Evolutionary conservation across 2,888 invertebrate genomes (phyloP), one percentile per base, ranked within the genome.

Genomic region (Callimorpha dominula): DNA sequence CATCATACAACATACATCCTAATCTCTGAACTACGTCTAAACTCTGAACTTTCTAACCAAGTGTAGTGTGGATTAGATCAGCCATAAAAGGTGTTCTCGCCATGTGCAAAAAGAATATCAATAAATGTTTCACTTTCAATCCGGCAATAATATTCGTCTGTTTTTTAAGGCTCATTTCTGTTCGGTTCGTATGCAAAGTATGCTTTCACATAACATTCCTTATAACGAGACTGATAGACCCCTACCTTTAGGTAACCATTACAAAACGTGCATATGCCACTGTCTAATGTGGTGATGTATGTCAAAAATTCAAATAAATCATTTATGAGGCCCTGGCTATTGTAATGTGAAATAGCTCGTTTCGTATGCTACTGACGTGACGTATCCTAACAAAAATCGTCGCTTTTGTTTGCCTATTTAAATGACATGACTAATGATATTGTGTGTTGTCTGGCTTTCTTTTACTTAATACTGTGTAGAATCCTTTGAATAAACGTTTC

Each of bases 221-320:
- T 31, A 31, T 31, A 31, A 31, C 31, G 31, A 31, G 31, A 31
- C 31, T 31, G 31, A 31, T 31, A 31, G 31, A 31, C 31, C 31
- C 2, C 20, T 40, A 62, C n/a, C 11, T 57, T 57, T 17, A 40
- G 4, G n/a, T n/a, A 12, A 43, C 40, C 31, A 46, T 68, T 17
- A 40, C 68, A 68, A 60, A 49, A 62, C 60, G 17, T 31, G 43
- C 43, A 68, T 43, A 5, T 46, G 57, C 50, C 52, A 65, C 15
- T 63, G 69, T 50, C 20, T 65, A 66, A 40, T 66, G 78, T 80
- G 76, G 40, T 65, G 49, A 5, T 83, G 79, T 81, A 73, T 74
- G 74, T 74, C 76, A 81, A 79, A 77, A 80, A 82, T 85, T 78
- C 80, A 73, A 86, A 86, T 89, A 86, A 87, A 86, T 86, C 77